Conservation (phyloP, 2,888 invertebrate genomes). For the Megalurothrips usitatus region DNA sequence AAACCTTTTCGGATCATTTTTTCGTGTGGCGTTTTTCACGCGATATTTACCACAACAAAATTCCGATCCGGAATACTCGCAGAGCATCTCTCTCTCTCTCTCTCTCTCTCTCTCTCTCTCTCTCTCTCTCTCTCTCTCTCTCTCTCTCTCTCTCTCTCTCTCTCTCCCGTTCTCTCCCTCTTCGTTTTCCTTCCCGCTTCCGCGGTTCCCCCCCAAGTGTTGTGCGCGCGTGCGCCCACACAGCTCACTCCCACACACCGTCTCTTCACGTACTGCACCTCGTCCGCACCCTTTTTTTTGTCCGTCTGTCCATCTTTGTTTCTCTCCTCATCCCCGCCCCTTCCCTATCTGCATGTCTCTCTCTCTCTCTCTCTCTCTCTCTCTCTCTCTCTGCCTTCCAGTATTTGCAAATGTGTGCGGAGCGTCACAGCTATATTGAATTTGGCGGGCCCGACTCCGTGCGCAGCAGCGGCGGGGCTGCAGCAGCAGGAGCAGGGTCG, state of each 20-base stretch:
- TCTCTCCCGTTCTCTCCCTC: neutral
- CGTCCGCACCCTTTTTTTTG: too few relatives aligned
- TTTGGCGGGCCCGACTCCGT: neutral
- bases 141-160: neutral
- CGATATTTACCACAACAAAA: too few relatives aligned
- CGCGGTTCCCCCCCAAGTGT: too few relatives aligned
- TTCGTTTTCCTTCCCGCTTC: too few relatives aligned
- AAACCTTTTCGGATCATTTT: too few relatives aligned
- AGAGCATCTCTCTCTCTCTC: neutral
- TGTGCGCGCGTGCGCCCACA: too few relatives aligned
- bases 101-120: constrained; percentile 11
- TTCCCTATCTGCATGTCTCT: neutral
- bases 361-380: constrained; percentile 24
- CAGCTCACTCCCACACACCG: neutral
- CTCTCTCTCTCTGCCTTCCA: neutral
- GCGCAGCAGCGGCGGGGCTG: neutral
- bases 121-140: neutral
- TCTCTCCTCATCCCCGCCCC: constrained; percentile 23
- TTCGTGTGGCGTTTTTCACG: too few relatives aligned
- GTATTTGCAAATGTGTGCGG: neutral
- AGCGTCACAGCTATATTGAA: neutral
- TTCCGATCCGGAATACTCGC: too few relatives aligned
- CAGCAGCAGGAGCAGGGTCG: too few relatives aligned
- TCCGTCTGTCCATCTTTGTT: neutral
- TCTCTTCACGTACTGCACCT: neutral